These are phyloP conservation scores for Kryptopterus vitreolus DNA, from an alignment of 2,797 vertebrate species.

Conservation along the genomic window DNA sequence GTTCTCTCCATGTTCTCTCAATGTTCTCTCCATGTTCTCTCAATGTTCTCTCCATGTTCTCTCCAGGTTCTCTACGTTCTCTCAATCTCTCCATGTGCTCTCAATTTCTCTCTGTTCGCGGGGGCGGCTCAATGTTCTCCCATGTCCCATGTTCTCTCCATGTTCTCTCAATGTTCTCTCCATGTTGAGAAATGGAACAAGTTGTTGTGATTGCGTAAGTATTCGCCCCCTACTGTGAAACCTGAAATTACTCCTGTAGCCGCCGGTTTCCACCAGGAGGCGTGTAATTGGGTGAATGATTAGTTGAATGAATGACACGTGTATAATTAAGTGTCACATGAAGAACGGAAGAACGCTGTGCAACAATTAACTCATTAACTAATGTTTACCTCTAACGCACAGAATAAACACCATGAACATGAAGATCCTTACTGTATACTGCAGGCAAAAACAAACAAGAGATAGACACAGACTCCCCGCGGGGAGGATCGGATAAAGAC, in stretches of 20 bases:
- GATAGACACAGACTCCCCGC: too few relatives aligned
- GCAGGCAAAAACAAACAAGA: too few relatives aligned
- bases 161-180: neutral
- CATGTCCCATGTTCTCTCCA: too few relatives aligned
- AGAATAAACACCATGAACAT: neutral
- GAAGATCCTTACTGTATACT: neutral
- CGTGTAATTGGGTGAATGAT: neutral
- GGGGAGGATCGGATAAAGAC: too few relatives aligned
- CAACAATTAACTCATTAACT: conserved; percentile 14
- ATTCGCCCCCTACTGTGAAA: neutral
- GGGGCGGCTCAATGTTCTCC: too few relatives aligned
- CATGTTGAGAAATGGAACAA: neutral
- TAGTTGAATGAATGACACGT: neutral
- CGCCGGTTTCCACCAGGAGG: neutral
- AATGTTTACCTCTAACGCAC: neutral
- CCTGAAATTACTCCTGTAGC: neutral
- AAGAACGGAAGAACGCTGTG: neutral
- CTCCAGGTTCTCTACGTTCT: too few relatives aligned
- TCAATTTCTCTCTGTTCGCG: too few relatives aligned
- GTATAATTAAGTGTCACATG: conserved; percentile 3
- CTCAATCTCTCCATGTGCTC: too few relatives aligned
- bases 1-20: too few relatives aligned
- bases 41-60: too few relatives aligned
- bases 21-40: too few relatives aligned
- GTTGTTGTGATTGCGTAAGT: neutral